These are phyloP conservation scores for Bolborhynchus lineola DNA, from an alignment of 2,113 vertebrate species.

Conservation along the genomic window DNA sequence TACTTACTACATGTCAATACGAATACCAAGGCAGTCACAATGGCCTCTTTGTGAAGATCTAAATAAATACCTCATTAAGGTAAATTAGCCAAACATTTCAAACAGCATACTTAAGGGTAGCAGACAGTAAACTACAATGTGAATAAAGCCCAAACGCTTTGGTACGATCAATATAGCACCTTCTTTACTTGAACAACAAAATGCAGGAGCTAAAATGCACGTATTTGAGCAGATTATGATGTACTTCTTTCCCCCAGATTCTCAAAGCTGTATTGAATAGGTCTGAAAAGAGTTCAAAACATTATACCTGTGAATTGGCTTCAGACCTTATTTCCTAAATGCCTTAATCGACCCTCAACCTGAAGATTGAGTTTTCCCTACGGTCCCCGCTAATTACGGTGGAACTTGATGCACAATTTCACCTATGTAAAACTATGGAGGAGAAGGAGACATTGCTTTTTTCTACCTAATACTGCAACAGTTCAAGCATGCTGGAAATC, in stretches of 20 bases:
- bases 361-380: neutral
- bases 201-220: neutral
- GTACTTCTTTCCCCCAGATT: neutral
- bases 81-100: neutral
- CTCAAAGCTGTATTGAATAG: neutral
- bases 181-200: neutral
- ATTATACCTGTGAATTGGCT: neutral
- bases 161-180: neutral
- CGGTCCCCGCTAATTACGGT: neutral
- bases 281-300: neutral
- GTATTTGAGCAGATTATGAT: neutral
- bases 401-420: neutral
- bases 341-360: neutral
- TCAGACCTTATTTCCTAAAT: neutral
- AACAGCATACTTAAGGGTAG: neutral
- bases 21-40: neutral
- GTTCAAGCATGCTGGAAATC: neutral
- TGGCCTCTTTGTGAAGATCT: neutral
- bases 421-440: neutral
- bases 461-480: neutral
- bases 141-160: neutral
- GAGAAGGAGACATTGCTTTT: neutral
- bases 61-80: neutral
- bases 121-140: neutral
- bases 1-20: neutral